Conservation (phyloP, 2,113 vertebrate genomes). For the Charina bottae region DNA sequence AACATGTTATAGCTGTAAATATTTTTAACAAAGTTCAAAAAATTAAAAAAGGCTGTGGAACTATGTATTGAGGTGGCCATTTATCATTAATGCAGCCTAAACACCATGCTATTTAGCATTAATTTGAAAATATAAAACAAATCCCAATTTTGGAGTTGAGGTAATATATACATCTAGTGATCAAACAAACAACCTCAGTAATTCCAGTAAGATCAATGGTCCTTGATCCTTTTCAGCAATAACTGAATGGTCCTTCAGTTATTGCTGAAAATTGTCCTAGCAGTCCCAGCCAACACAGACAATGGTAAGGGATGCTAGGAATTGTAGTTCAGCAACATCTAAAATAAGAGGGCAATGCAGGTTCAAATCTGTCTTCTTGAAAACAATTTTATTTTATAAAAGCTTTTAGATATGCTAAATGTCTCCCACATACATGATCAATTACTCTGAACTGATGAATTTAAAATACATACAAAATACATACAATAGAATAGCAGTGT, state of each 20-base stretch:
- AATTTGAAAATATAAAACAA: not conserved
- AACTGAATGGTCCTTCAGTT: not conserved
- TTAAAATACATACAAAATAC: not conserved
- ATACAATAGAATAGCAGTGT: not conserved
- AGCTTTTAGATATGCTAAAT: not conserved
- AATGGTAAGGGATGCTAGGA: not conserved
- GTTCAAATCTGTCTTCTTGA: not conserved
- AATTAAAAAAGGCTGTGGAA: not conserved
- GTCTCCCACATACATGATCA: not conserved
- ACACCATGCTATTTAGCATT: not conserved
- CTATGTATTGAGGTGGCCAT: not conserved
- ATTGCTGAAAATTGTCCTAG: not conserved
- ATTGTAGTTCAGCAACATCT: not conserved
- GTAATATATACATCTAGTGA: not conserved
- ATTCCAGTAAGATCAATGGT: not conserved
- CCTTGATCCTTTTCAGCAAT: too few species aligned
- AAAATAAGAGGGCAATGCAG: not conserved
- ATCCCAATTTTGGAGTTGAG: not conserved
- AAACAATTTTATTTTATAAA: not conserved
- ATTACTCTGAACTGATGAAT: not conserved
- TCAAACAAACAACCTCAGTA: constrained; percentile 1
- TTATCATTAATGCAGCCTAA: not conserved
- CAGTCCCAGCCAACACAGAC: not conserved
- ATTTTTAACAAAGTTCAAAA: not conserved
- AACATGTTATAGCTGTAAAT: not conserved